Conservation (phyloP, 2,888 invertebrate genomes). For the Melieria crassipennis region DNA sequence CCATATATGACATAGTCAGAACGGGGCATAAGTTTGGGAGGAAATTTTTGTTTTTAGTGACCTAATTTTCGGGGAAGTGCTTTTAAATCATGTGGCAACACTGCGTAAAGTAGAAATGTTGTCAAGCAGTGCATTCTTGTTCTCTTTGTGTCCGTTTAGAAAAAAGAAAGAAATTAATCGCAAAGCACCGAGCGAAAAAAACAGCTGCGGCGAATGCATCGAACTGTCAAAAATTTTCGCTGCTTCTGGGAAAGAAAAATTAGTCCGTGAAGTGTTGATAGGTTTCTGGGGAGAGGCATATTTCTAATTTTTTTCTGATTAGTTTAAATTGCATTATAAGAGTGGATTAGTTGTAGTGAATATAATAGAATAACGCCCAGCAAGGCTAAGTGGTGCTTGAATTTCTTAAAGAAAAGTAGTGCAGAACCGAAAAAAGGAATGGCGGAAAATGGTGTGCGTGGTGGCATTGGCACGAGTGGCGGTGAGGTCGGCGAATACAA, state of each 20-base stretch:
- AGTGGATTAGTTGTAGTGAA: no score
- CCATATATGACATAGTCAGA: no score
- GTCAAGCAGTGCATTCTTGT: no score
- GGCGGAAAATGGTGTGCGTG: slow-evolving; percentile 62
- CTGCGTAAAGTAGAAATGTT: not conserved
- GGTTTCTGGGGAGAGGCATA: not conserved
- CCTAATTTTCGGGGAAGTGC: no score
- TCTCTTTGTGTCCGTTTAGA: no score
- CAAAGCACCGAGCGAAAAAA: no score
- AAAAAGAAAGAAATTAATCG: no score
- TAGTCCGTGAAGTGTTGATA: slow-evolving; percentile 19
- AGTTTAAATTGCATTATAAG: no score
- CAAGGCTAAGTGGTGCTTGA: no score
- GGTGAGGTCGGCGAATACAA: slow-evolving; percentile 48
- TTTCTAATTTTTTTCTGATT: no score
- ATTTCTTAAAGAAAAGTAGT: slow-evolving; percentile 2
- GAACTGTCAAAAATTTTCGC: slow-evolving; percentile 27
- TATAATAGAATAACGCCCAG: no score
- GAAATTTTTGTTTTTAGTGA: not conserved
- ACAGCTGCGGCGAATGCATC: slow-evolving; percentile 12
- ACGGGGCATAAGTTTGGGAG: not conserved
- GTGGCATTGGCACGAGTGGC: slow-evolving; percentile 50
- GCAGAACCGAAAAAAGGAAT: slow-evolving; percentile 39
- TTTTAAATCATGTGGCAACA: not conserved
- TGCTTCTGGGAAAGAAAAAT: slow-evolving; percentile 26